Base-by-base conservation (phyloP, 2,888 invertebrate species). In the Germaria angustata region DNA sequence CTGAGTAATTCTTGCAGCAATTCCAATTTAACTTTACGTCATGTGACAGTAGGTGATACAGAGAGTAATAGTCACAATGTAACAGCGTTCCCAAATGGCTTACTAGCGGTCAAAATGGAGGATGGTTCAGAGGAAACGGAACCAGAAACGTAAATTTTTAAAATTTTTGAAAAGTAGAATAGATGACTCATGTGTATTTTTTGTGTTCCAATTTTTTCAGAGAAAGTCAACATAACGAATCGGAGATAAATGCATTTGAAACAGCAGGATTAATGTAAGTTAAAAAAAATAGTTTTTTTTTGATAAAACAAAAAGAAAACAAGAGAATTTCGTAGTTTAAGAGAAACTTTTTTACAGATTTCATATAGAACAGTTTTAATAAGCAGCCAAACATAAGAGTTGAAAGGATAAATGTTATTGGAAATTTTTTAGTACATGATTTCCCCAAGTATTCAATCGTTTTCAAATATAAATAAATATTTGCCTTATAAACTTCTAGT, bases 21-120 rank as follows among this genome's bases (percentile, higher is more conserved):
- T 66, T 81, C 84, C 17, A 86, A 85, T 66, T 81, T 85, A 8
- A 86, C 68, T 36, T 61, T 66, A 22, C 46, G 28, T n/a, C 71
- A 72, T 9, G 34, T 17, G 2, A 49, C 84, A 61, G 84, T 79
- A 0, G 81, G 84, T 32, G 69, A 28, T n/a, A n/a, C 11, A 73
- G 65, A 22, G 15, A 15, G n/a, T 15, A 20, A 15, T 22, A 11
- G 11, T 32, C 69, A 73, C 57, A 77, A 76, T 71, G n/a, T 15
- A 46, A 32, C 68, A 24, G 75, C 84, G 15, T 80, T 80, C 63
- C 82, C 86, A 6, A 86, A 87, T 81, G 87, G 86, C n/a, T 61
- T 87, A 59, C 59, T 85, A 9, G 63, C 86, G 8, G 85, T 87
- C 5, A 87, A 87, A 84, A 53, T 86, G 81, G 87, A 87, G 75